Evolutionary conservation across 2,113 vertebrate genomes (phyloP).

Genomic region (Poeciliopsis turrubarensis): DNA sequence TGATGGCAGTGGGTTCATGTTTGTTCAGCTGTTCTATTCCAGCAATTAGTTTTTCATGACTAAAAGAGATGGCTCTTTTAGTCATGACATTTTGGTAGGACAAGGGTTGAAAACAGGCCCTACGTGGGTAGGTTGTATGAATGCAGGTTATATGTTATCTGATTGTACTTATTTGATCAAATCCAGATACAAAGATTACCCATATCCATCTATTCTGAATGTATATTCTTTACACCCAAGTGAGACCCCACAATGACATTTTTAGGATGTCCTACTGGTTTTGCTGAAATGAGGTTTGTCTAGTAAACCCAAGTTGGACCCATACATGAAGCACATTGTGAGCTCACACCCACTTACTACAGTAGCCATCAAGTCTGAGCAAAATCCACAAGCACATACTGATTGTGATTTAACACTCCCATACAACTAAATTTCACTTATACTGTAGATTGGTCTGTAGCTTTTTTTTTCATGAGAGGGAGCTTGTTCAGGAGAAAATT

Average conservation of each 20-base stretch:
- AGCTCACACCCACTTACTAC: neutral
- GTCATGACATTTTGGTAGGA: neutral
- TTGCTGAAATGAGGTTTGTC: too few species aligned
- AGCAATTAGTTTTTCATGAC: neutral
- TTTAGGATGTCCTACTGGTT: too few species aligned
- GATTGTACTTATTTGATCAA: neutral
- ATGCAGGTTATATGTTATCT: neutral
- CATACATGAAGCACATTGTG: neutral
- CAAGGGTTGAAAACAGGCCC: neutral
- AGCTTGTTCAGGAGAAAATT: conserved; percentile 5
- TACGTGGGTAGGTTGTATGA: neutral
- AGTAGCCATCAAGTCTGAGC: too few species aligned
- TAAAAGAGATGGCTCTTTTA: neutral
- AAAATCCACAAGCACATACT: neutral
- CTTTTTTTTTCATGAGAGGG: conserved; percentile 27
- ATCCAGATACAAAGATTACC: neutral
- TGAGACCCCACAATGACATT: neutral
- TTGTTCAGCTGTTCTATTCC: neutral
- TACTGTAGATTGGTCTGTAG: conserved; percentile 58
- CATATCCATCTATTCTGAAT: neutral
- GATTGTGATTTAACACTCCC: conserved; percentile 45
- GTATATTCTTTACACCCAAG: neutral
- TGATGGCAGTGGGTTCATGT: neutral
- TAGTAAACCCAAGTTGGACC: neutral
- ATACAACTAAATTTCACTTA: conserved; percentile 31